Evolutionary conservation across 1,140 invertebrate species (phyloP).

Genomic region (Tenebrio molitor): DNA sequence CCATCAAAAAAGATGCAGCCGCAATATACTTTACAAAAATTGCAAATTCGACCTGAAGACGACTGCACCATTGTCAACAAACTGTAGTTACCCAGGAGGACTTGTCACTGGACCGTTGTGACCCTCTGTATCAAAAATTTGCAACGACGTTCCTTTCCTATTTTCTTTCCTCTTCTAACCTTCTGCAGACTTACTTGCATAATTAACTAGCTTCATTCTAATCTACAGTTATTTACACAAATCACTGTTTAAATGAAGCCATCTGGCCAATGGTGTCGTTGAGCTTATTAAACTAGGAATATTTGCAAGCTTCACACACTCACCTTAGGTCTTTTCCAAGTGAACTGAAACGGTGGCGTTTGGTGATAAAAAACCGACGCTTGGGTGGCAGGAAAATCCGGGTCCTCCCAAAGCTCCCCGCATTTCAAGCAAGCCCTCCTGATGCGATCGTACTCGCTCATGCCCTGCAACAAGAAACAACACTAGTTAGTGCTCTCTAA

Average conservation of each 20-base stretch:
- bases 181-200: not conserved
- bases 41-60: too few species aligned
- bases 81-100: too few species aligned
- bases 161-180: not conserved
- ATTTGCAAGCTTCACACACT: conserved; percentile 54
- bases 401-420: conserved; percentile 91
- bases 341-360: conserved; percentile 91
- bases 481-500: not conserved
- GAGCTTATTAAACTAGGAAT: not conserved
- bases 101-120: too few species aligned
- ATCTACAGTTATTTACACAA: conserved; percentile 31
- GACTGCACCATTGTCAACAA: too few species aligned
- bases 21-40: too few species aligned
- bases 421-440: conserved; percentile 83
- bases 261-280: conserved; percentile 13
- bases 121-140: too few species aligned
- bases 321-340: conserved; percentile 93
- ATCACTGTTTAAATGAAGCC: conserved; percentile 20
- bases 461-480: conserved; percentile 62
- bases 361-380: conserved; percentile 94
- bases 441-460: conserved; percentile 86
- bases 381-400: conserved; percentile 90
- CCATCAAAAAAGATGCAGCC: too few species aligned
- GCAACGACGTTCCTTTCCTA: too few species aligned
- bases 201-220: not conserved